A percentile compares a stretch with the other conserved stretches of the same genome.
These are phyloP conservation scores for Oncorhynchus clarkii DNA, from an alignment of 2,113 vertebrate species.

Conservation along the genomic window DNA sequence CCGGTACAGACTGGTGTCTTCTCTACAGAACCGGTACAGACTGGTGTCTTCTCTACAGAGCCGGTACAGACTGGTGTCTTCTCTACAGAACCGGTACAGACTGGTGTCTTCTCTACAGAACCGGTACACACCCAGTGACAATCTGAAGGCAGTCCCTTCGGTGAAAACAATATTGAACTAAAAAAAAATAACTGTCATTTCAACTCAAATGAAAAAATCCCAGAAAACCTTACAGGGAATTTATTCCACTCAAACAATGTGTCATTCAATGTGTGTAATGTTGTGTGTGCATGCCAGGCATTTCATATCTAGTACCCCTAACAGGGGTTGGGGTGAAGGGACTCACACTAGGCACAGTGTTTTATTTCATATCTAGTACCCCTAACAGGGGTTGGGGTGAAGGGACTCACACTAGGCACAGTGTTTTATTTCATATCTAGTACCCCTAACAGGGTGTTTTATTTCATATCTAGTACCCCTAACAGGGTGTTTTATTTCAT, in stretches of 20 bases:
- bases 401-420: too few relatives aligned
- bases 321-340: not conserved
- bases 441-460: too few relatives aligned
- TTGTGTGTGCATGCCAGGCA: not conserved
- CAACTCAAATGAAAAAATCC: not conserved
- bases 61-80: not conserved
- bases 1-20: too few relatives aligned
- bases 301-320: not conserved
- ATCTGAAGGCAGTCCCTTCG: not conserved
- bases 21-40: too few relatives aligned
- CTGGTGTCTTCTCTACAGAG: not conserved
- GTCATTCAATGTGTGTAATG: not conserved
- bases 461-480: too few relatives aligned
- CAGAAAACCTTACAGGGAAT: not conserved
- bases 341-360: not conserved
- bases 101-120: too few relatives aligned
- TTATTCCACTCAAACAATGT: not conserved
- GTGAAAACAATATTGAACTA: not conserved
- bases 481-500: too few relatives aligned
- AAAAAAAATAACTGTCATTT: not conserved
- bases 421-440: too few relatives aligned
- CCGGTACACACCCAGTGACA: not conserved
- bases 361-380: too few relatives aligned
- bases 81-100: not conserved
- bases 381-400: too few relatives aligned